Evolutionary conservation across 2,113 vertebrate genomes (phyloP), one percentile per base, ranked within the genome.

Genomic region (Eurystomus gularis): DNA sequence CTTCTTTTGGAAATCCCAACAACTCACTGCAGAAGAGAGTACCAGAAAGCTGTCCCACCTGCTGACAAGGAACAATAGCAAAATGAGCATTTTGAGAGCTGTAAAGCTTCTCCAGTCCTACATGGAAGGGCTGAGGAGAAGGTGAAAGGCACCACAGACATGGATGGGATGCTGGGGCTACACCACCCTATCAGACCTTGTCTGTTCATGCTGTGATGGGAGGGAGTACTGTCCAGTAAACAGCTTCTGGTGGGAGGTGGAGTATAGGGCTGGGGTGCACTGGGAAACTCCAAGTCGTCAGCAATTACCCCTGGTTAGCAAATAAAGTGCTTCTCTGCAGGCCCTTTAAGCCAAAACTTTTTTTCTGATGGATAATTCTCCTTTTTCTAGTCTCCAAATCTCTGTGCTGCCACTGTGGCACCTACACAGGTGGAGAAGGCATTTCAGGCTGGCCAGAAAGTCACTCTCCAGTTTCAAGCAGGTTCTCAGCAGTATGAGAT

Each of bases 201-300:
- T 4, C 25, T 0, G 0, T 39, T 37, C 2, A 2, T 13, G 5
- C 37, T 76, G 51, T 64, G 49, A 11, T 55, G 23, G 31, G 54
- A 64, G 31, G 13, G 23, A 70, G 57, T 51, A 48, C 17, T 17
- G 37, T n/a, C 31, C 42, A 88, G 37, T 14, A 54, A 92, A 82
- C 11, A 78, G 11, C 13, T 75, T 60, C 35, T 89, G 49, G 13
- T 55, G 23, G 31, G 54, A 64, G 31, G 13, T 81, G 24, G 5
- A 4, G 18, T 72, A 58, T 52, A 52, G 16, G n/a, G 16, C 57
- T 62, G 58, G 49, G 19, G 49, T 60, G 58, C 23, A 7, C 29
- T 14, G 14, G 11, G 29, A 71, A 86, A 16, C 28, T 62, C 66
- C 39, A 79, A 62, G 10, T 26, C 7, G 0, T 33, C 51, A 42